Percentiles rank a stretch among this genome's conserved stretches.
Evolutionary conservation across 2,888 invertebrate species (phyloP).

Genomic region (Pyrrhia umbra): DNA sequence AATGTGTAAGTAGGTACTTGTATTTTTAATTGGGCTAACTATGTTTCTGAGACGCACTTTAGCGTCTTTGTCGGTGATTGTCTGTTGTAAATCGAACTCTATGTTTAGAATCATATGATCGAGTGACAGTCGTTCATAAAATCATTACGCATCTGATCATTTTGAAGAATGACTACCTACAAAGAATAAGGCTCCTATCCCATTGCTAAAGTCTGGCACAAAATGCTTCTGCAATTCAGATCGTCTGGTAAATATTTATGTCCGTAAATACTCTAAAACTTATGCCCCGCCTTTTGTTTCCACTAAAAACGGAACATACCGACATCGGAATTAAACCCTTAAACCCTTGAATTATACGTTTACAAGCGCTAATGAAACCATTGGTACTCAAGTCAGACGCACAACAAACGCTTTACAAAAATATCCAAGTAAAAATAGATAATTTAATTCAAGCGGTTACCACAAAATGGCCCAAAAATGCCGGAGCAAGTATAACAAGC

Average conservation of each 20-base stretch:
- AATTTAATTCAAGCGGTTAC: slow-evolving; percentile 59
- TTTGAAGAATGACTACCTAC: neutral
- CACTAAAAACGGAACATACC: slow-evolving; percentile 50
- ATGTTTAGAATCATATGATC: too few relatives aligned
- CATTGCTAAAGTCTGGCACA: slow-evolving; percentile 7
- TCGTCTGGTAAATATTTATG: slow-evolving; percentile 52
- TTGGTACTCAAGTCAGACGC: slow-evolving; percentile 62
- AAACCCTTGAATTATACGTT: slow-evolving; percentile 56
- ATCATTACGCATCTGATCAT: too few relatives aligned
- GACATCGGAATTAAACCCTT: slow-evolving; percentile 42
- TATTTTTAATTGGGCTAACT: too few relatives aligned
- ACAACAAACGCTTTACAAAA: slow-evolving; percentile 28
- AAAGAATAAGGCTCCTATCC: slow-evolving; percentile 2
- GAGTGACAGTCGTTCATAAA: too few relatives aligned
- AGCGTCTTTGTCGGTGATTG: too few relatives aligned
- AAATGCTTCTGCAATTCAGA: slow-evolving; percentile 44
- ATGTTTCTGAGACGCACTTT: too few relatives aligned
- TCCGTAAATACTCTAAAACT: slow-evolving; percentile 40
- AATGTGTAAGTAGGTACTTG: too few relatives aligned
- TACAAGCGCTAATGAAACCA: slow-evolving; percentile 58
- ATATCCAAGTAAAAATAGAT: slow-evolving; percentile 61
- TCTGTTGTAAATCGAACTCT: too few relatives aligned
- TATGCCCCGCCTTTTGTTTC: slow-evolving; percentile 22
- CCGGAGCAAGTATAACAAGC: slow-evolving; percentile 59
- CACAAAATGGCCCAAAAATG: slow-evolving; percentile 63